Base-by-base conservation (phyloP, 2,113 vertebrate genomes). In the Vulpes lagopus region DNA sequence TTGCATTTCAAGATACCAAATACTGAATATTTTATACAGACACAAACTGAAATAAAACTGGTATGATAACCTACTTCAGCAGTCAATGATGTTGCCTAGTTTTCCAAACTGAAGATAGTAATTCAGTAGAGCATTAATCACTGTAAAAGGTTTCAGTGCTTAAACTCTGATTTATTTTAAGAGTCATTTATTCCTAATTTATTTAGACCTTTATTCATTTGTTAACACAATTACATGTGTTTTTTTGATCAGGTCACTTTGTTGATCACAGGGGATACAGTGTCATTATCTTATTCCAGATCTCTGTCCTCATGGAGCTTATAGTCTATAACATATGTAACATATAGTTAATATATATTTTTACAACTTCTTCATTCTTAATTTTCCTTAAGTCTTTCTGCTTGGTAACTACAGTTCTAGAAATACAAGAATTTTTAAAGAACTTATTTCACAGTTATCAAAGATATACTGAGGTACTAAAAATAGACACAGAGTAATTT, bases 171-270 rank as follows among this genome's bases (percentile, higher is more conserved):
- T 92, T 94, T 80, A 19, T 78, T 86, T 80, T 49, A 6, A 82
- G 81, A 86, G 14, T 79, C 23, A 89, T 64, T 80, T 4, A 60
- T 60, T 55, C 12, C 74, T 80, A 11, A 76, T 74, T 60, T 8
- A 35, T 83, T 51, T 17, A 74, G 14, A 19, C 38, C 0, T 74
- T 60, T 49, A 38, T 85, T 76, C 22, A 73, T 79, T 71, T 86
- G 9, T 20, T 93, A 53, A 20, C 3, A n/a, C 10, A 88, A 81
- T 81, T 73, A 14, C 9, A 19, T 30, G 35, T 1, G 19, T 25
- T 27, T 97, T 97, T 87, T 91, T 96, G 11, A 43, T 85, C 78
- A 89, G 69, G 30, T 15, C 59, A 74, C 10, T 84, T 85, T 94
- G 12, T 53, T 91, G 19, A 23, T 90, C 32, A 71, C 15, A 71